Evolutionary conservation across 2,113 vertebrate species (phyloP).

Genomic region (Nothobranchius furzeri): DNA sequence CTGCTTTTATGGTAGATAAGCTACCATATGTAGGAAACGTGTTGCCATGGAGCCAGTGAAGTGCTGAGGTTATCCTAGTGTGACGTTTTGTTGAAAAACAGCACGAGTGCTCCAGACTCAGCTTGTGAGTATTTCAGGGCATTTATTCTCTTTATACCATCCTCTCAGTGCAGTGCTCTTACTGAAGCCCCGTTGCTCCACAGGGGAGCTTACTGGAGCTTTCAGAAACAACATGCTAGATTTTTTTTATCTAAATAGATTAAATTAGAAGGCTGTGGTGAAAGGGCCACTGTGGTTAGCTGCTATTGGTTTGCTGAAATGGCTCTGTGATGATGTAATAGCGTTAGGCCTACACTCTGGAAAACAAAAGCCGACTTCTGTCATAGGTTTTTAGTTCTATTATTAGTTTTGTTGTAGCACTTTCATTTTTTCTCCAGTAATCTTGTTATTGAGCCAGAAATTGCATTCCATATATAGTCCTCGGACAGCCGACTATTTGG

Average conservation of each 20-base stretch:
- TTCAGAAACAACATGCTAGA: constrained; percentile 7
- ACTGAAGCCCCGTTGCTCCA: constrained; percentile 24
- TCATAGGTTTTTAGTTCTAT: constrained; percentile 47
- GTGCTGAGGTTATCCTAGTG: constrained; percentile 46
- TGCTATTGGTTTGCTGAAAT: constrained; percentile 16
- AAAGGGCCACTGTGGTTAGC: constrained; percentile 8
- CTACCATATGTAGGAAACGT: constrained; percentile 21
- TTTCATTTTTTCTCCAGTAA: constrained; percentile 19
- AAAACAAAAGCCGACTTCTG: constrained; percentile 28
- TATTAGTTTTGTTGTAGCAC: constrained; percentile 37
- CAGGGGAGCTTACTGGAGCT: constrained; percentile 8
- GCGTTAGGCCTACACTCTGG: constrained; percentile 2
- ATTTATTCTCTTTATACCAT: constrained; percentile 18
- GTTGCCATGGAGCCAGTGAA: constrained; percentile 65
- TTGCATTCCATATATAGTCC: constrained; percentile 49
- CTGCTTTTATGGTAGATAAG: constrained; percentile 8
- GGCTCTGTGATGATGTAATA: constrained; percentile 38
- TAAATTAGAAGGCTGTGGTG: not conserved
- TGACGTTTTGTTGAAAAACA: constrained; percentile 54
- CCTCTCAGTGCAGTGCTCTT: constrained; percentile 1
- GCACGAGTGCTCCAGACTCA: constrained; percentile 32
- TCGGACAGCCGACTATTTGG: constrained; percentile 24
- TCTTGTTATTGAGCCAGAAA: constrained; percentile 43
- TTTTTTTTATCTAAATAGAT: constrained; percentile 8
- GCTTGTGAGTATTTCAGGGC: constrained; percentile 8